These are phyloP conservation scores for Tyto alba DNA, from an alignment of 2,113 vertebrate genomes.

Conservation along the genomic window DNA sequence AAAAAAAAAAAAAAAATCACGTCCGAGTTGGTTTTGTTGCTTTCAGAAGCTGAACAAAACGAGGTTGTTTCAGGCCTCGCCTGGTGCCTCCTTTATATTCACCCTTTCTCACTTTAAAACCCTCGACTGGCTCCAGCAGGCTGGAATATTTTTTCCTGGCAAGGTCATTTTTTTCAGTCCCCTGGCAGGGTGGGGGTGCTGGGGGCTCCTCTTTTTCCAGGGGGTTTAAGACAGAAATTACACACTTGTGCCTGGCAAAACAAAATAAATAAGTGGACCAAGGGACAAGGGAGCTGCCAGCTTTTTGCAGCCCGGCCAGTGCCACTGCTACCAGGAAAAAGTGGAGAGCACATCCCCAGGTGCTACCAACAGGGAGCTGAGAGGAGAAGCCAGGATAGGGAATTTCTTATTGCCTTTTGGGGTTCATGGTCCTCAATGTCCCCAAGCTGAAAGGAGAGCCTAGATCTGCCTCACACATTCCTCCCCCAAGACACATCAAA, in stretches of 20 bases:
- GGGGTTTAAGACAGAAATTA: background rate
- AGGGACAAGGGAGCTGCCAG: background rate
- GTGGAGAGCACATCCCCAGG: background rate
- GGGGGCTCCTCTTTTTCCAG: background rate
- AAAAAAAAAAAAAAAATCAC: background rate
- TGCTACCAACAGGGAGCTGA: background rate
- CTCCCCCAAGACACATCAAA: background rate
- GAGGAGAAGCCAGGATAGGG: background rate
- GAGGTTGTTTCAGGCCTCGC: slow-evolving; percentile 1
- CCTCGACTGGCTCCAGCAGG: background rate
- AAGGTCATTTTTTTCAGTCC: background rate
- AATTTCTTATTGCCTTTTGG: background rate
- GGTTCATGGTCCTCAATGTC: background rate
- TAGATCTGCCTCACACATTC: background rate
- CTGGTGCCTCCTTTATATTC: slow-evolving; percentile 40
- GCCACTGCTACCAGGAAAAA: accelerated
- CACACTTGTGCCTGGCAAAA: background rate
- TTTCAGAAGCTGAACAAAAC: slow-evolving; percentile 48
- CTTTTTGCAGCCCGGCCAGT: background rate
- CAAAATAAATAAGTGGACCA: background rate
- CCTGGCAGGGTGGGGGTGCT: background rate
- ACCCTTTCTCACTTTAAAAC: background rate
- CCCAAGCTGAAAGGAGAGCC: background rate
- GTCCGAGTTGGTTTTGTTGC: background rate
- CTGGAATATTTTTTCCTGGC: slow-evolving; percentile 38